A percentile compares a stretch with the other conserved stretches of the same genome.
phyloP scores from a whole-genome alignment of 2,113 vertebrate genomes.

The Rhea pennata region DNA sequence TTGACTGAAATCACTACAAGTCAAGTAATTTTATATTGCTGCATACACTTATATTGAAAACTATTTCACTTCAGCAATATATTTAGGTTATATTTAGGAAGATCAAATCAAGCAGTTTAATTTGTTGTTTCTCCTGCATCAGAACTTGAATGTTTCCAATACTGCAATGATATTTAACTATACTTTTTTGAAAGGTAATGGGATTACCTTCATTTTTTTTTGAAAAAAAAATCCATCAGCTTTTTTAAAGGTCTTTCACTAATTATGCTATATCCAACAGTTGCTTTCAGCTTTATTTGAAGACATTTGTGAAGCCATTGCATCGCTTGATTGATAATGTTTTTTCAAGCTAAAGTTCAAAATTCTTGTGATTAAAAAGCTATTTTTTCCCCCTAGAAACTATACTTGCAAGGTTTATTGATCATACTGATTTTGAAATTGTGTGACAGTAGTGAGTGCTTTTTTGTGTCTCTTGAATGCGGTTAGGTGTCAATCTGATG shows the following conservation, averaged over 20 bases:
- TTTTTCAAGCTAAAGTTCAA: background rate
- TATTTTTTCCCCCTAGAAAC: background rate
- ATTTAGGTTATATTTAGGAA: background rate
- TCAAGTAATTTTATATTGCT: background rate
- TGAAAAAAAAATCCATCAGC: background rate
- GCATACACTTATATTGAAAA: background rate
- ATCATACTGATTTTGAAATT: background rate
- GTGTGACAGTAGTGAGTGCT: too few relatives aligned
- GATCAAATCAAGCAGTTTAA: background rate
- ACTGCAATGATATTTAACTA: background rate
- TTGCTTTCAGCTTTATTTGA: background rate
- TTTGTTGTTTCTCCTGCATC: background rate
- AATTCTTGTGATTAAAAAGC: background rate
- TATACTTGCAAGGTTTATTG: background rate
- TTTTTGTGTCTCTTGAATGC: too few relatives aligned
- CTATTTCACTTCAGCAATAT: background rate
- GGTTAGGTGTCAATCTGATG: background rate
- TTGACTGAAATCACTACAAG: background rate
- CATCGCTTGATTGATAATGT: background rate
- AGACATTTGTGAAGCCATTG: background rate
- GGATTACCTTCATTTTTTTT: background rate
- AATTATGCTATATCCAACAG: background rate
- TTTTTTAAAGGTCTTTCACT: background rate
- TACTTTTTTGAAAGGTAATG: too few relatives aligned
- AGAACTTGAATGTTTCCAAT: background rate